phyloP scores from a whole-genome alignment of 2,888 invertebrate genomes.

The Lacanobia wlatinum region DNA sequence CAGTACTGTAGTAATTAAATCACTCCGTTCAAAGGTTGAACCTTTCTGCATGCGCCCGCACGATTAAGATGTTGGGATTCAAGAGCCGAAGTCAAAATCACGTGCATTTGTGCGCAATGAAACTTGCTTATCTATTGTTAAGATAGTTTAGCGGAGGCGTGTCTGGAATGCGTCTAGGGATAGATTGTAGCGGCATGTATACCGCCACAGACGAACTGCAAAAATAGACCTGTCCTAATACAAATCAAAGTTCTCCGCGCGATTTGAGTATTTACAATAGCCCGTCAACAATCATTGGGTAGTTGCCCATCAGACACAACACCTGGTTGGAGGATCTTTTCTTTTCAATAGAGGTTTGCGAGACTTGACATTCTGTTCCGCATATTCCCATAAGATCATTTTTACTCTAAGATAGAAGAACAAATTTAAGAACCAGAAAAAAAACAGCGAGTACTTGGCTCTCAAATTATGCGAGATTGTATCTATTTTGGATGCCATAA shows the following conservation, averaged over 20 bases:
- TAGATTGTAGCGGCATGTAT: neutral
- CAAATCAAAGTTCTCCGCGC: no score
- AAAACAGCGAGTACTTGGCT: neutral
- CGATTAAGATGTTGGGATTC: slow-evolving; percentile 13
- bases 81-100: slow-evolving; percentile 4
- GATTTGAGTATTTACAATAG: no score
- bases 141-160: neutral
- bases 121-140: slow-evolving; percentile 17
- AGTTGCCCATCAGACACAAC: no score
- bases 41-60: slow-evolving; percentile 16
- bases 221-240: no score
- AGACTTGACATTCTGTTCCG: no score
- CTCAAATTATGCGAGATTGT: no score
- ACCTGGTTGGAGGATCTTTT: no score
- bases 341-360: no score
- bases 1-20: slow-evolving; percentile 28
- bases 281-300: no score
- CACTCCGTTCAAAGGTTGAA: slow-evolving; percentile 20
- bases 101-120: slow-evolving; percentile 1
- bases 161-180: slow-evolving; percentile 11
- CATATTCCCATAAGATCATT: neutral
- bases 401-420: neutral
- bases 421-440: neutral
- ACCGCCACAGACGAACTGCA: no score
- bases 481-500: neutral